phyloP scores from a whole-genome alignment of 2,113 vertebrate genomes.

The Dinomys branickii region DNA sequence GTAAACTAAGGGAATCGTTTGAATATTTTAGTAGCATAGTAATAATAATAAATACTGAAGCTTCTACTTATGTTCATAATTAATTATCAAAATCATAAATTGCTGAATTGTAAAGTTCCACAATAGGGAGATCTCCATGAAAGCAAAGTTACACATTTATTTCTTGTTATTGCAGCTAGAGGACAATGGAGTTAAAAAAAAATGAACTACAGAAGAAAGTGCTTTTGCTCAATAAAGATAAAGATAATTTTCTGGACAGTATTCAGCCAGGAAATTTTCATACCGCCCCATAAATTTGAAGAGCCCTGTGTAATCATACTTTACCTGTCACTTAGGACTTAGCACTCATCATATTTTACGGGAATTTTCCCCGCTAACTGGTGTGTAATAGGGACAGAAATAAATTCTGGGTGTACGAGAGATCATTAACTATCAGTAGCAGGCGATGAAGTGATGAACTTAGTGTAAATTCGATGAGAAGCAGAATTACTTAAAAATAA shows the following conservation, averaged over 20 bases:
- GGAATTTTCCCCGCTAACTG: conserved; percentile 40
- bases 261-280: not conserved
- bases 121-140: not conserved
- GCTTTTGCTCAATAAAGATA: not conserved
- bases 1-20: not conserved
- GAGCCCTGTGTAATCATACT: conserved; percentile 8
- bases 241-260: not conserved
- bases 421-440: not conserved
- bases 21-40: not conserved
- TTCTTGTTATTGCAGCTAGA: not conserved
- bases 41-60: conserved; percentile 7
- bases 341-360: not conserved
- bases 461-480: not conserved
- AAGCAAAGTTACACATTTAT: not conserved
- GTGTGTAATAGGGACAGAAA: not conserved
- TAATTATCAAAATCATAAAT: conserved; percentile 17
- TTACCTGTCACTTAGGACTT: conserved; percentile 13
- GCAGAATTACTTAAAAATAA: not conserved
- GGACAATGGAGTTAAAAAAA: not conserved
- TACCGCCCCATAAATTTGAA: not conserved
- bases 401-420: not conserved
- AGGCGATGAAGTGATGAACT: not conserved
- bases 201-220: not conserved
- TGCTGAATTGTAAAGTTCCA: not conserved
- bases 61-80: not conserved